Base-by-base conservation (phyloP, 2,113 vertebrate genomes). In the Psilopogon haemacephalus region DNA sequence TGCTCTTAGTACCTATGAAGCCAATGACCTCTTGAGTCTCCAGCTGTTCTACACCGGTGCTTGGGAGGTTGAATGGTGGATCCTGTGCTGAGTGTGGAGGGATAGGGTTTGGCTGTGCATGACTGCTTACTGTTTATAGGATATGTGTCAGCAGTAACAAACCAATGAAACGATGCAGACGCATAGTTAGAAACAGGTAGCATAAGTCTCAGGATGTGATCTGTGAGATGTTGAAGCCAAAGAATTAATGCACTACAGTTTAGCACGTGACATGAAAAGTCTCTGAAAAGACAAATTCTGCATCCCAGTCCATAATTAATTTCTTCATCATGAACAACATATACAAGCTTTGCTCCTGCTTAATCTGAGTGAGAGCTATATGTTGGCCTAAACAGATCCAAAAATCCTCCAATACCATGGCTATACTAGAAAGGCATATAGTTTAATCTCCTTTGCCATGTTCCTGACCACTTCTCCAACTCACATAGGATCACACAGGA, bases 181-280 rank as follows among this genome's bases (percentile, higher is more conserved):
- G 15, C 21, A 6, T 74, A 4, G 54, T 58, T 42, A 55, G 62
- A 32, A 80, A 28, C 38, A 65, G 58, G 18, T 35, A 60, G 37
- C 33, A 13, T 8, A 27, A 7, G 56, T 58, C 42, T 30, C 40
- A 40, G 37, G n/a, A 11, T 71, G 24, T 48, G 52, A 10, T 24
- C 42, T 0, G 0, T 37, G 67, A 58, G 19, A 5, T 37, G 16
- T 60, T 56, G 60, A 58, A 37, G 12, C 44, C 5, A 3, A 40
- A 48, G 32, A 14, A 4, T 54, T 15, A 27, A 15, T 18, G 63
- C 16, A 26, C 10, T 50, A 18, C 63, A 83, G 12, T 8, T 68
- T 62, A 54, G 15, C 19, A 2, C 1, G 42, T 69, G 64, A 32
- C 15, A 24, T 48, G 37, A 11, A 65, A 6, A 26, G 19, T 11